These are phyloP conservation scores for Tyto alba DNA, from an alignment of 2,113 vertebrate genomes.

Conservation along the genomic window DNA sequence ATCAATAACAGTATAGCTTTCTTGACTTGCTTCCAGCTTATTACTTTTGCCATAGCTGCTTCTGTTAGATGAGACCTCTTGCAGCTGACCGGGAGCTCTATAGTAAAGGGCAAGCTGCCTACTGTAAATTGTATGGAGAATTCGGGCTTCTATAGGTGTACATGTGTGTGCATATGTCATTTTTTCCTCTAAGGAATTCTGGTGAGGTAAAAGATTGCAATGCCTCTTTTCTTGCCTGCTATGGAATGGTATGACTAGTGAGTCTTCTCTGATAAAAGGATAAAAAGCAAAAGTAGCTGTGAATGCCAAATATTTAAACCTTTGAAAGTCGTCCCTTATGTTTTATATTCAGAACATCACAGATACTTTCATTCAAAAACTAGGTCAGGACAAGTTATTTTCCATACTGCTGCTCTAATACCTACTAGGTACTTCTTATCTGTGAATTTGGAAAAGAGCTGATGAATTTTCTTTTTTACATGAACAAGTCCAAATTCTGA, in stretches of 20 bases:
- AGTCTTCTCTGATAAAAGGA: not conserved
- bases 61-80: not conserved
- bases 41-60: not conserved
- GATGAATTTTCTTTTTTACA: not conserved
- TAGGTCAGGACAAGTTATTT: not conserved
- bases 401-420: not conserved
- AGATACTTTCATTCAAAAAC: not conserved
- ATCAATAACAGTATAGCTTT: not conserved
- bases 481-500: not conserved
- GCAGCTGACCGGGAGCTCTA: not conserved
- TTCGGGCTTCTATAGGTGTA: too few relatives aligned
- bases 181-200: not conserved
- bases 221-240: not conserved
- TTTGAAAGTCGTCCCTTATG: not conserved
- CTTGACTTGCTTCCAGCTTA: not conserved
- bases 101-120: not conserved
- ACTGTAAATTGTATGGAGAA: not conserved
- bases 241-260: not conserved
- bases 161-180: not conserved
- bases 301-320: not conserved
- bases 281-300: not conserved
- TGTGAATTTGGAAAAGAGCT: not conserved
- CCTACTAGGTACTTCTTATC: not conserved
- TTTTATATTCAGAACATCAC: not conserved
- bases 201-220: not conserved